These are phyloP conservation scores for Ommatoiulus sabulosus DNA, from an alignment of 2,888 invertebrate species.

Conservation along the genomic window DNA sequence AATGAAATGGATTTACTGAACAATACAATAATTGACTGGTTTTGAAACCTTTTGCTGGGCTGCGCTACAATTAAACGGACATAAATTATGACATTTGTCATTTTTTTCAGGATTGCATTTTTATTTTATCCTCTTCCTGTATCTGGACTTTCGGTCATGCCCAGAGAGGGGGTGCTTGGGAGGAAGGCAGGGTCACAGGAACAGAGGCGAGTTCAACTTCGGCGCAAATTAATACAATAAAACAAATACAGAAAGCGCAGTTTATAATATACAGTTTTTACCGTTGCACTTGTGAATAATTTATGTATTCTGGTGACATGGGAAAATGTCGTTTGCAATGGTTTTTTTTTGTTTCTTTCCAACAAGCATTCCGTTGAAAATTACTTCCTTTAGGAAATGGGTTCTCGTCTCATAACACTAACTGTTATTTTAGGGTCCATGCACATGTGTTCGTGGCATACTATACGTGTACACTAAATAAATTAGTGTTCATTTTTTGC, in stretches of 20 bases:
- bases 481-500: not conserved
- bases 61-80: slow-evolving; percentile 42
- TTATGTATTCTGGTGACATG: slow-evolving; percentile 34
- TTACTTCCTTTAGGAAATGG: slow-evolving; percentile 28
- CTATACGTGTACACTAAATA: not conserved
- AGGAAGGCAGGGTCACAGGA: not conserved
- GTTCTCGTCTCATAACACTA: not conserved
- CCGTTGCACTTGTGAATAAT: slow-evolving; percentile 14
- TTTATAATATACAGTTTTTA: not conserved
- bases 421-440: slow-evolving; percentile 13
- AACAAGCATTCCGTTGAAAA: slow-evolving; percentile 14
- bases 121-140: slow-evolving; percentile 38
- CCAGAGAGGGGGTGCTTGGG: not conserved
- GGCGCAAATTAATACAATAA: slow-evolving; percentile 14
- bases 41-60: slow-evolving; percentile 19
- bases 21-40: slow-evolving; percentile 26
- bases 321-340: not conserved
- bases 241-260: not conserved
- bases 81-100: slow-evolving; percentile 50
- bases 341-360: not conserved
- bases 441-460: not conserved
- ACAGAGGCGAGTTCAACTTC: slow-evolving; percentile 20
- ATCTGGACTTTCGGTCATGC: not conserved
- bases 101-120: slow-evolving; percentile 5
- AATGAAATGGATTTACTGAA: slow-evolving; percentile 12